phyloP scores from a whole-genome alignment of 2,113 vertebrate genomes.

The Megaleporinus macrocephalus region DNA sequence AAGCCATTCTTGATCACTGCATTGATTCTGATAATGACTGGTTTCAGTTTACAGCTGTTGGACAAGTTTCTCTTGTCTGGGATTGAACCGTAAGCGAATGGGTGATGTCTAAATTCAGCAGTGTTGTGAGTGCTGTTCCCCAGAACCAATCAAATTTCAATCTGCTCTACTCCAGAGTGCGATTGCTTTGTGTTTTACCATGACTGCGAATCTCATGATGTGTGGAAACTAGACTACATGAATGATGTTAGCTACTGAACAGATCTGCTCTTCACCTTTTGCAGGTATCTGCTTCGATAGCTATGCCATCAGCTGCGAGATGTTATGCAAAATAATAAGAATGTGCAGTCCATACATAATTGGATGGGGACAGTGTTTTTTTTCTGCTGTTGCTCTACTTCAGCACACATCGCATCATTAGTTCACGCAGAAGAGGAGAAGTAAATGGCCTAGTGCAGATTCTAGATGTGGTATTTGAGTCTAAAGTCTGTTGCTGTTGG shows the following conservation, averaged over 20 bases:
- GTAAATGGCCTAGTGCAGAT: background rate
- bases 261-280: background rate
- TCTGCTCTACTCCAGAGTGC: background rate
- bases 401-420: background rate
- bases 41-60: background rate
- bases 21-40: background rate
- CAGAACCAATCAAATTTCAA: background rate
- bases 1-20: background rate
- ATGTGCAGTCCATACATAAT: background rate
- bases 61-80: background rate
- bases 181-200: background rate
- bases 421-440: background rate
- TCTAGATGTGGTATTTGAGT: background rate
- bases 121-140: background rate
- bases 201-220: background rate
- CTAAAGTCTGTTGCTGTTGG: background rate
- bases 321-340: slow-evolving; percentile 8
- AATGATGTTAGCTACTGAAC: background rate
- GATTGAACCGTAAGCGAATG: background rate
- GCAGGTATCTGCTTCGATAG: background rate
- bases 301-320: slow-evolving; percentile 4
- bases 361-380: background rate
- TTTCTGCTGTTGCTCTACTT: background rate
- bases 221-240: background rate
- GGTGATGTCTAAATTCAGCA: background rate